A percentile compares a stretch with the other conserved stretches of the same genome.
These are phyloP conservation scores for Ellobius talpinus DNA, from an alignment of 2,113 vertebrate species.

Conservation along the genomic window DNA sequence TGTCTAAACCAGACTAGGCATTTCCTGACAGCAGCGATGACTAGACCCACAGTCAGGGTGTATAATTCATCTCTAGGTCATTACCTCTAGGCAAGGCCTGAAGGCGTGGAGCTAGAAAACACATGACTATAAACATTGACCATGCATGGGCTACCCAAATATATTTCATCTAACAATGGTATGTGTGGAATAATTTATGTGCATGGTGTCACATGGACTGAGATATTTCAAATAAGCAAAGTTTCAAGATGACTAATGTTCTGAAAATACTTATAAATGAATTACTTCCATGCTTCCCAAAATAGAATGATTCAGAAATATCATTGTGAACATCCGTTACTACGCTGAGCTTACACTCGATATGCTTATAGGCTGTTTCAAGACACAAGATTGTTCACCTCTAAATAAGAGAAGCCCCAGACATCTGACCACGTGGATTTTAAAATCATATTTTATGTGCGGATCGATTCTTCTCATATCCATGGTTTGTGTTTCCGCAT, in stretches of 20 bases:
- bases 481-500: not conserved
- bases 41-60: not conserved
- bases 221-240: conserved; percentile 55
- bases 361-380: not conserved
- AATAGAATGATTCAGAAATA: conserved; percentile 48
- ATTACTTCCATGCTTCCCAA: conserved; percentile 63
- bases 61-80: conserved; percentile 10
- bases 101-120: not conserved
- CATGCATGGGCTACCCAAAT: not conserved
- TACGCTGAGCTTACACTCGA: not conserved
- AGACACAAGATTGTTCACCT: not conserved
- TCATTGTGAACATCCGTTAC: conserved; percentile 14
- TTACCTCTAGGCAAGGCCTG: not conserved
- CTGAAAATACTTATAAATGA: conserved; percentile 68
- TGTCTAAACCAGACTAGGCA: not conserved
- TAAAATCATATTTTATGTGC: not conserved
- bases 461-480: not conserved
- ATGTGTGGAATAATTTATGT: conserved; percentile 30
- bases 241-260: conserved; percentile 64
- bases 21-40: not conserved
- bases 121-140: not conserved
- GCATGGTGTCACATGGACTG: not conserved
- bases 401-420: not conserved
- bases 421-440: not conserved
- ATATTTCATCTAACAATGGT: not conserved